Evolutionary conservation across 2,113 vertebrate genomes (phyloP), one percentile per base, ranked within the genome.

Genomic region (Nycticryphes semicollaris): DNA sequence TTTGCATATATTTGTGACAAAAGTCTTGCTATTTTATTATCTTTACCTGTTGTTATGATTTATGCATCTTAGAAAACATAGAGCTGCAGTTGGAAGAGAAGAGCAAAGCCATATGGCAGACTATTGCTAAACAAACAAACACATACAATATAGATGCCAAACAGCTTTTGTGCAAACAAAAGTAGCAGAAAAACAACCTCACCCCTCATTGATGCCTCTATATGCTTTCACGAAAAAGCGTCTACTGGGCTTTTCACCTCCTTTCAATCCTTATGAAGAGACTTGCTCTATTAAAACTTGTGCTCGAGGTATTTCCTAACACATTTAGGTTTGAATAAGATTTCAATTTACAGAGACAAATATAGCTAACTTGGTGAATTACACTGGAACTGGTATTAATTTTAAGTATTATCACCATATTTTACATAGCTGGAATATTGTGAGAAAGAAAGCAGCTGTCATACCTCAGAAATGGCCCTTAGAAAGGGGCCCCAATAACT

Each of bases 91-190:
- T 82, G 78, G 75, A 91, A 94, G 73, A 63, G 79, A 86, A 76
- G 28, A 76, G 82, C 91, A 92, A 91, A 94, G 14, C 62, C 87
- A 91, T 87, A 94, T 89, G 89, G 95, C 78, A 91, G 95, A 59
- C 63, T 83, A 76, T 53, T 89, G 70, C 90, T 67, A 96, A 96
- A 96, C 83, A 96, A 91, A 93, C 59, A 81, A 17, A 94, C 45
- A 50, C 41, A 72, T 25, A 72, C 25, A 77, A 31, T 63, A 39
- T 35, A 91, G 77, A 53, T 67, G 89, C 93, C 95, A 95, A 95
- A 69, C 37, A 82, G 81, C 79, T 89, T 96, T 77, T 80, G 67
- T 45, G 69, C 25, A 77, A 92, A 91, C 53, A 84, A 89, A 92
- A 91, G 64, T 48, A 84, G 7, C 48, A 82, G 72, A 60, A 87